Percentiles rank a stretch among this genome's conserved stretches.
These are phyloP conservation scores for Drosophila tani DNA, from an alignment of 1,140 invertebrate genomes.

Conservation along the genomic window DNA sequence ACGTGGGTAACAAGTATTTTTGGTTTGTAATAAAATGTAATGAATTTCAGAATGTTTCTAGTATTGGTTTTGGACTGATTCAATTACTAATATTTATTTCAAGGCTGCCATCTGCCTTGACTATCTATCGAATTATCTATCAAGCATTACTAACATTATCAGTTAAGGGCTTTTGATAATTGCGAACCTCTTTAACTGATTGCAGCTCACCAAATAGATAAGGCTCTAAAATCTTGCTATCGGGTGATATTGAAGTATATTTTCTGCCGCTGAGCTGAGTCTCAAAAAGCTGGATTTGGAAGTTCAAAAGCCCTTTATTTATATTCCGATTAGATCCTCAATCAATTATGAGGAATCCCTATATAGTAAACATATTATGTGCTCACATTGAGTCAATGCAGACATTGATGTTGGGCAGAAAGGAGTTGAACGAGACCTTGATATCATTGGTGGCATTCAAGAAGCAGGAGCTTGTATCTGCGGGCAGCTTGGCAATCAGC, in stretches of 20 bases:
- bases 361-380: background rate
- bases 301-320: background rate
- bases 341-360: background rate
- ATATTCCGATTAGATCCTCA: background rate
- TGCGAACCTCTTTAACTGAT: background rate
- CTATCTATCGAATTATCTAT: background rate
- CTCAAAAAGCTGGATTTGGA: background rate
- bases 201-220: background rate
- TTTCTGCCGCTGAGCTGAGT: too few species aligned
- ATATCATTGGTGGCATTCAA: slow-evolving; percentile 43
- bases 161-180: background rate
- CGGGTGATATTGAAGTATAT: too few species aligned
- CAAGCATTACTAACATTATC: background rate
- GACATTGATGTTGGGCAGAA: slow-evolving; percentile 41
- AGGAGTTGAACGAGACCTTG: slow-evolving; percentile 32
- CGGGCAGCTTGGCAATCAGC: slow-evolving; percentile 37
- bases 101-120: background rate
- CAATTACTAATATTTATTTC: too few species aligned
- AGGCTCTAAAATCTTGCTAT: background rate
- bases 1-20: too few species aligned
- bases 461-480: slow-evolving; percentile 46
- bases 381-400: slow-evolving; percentile 40
- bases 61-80: too few species aligned
- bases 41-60: too few species aligned
- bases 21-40: too few species aligned